Conservation (phyloP, 2,888 invertebrate genomes). For the Ethmia dodecea region DNA sequence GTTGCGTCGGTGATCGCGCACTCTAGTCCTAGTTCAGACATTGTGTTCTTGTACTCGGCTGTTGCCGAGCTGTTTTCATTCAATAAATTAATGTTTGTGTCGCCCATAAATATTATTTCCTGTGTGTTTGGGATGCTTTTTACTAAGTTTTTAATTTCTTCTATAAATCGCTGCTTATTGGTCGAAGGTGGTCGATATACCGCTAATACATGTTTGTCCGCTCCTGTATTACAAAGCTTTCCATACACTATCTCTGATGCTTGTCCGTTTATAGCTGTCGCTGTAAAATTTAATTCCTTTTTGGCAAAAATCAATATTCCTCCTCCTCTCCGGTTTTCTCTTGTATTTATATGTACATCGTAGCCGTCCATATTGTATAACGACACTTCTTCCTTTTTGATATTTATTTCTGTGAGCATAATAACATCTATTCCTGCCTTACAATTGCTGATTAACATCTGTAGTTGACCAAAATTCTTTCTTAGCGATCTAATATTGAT, state of each 20-base stretch:
- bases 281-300: neutral
- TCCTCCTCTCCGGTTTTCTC: constrained; percentile 7
- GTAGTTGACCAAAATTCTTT: constrained; percentile 7
- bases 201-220: constrained; percentile 1
- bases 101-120: constrained; percentile 3
- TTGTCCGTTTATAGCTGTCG: neutral
- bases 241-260: neutral
- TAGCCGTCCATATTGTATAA: constrained; percentile 6
- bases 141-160: constrained; percentile 1
- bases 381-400: constrained; percentile 1
- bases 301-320: constrained; percentile 2
- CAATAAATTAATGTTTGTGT: constrained; percentile 1
- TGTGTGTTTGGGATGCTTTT: neutral
- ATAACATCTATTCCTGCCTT: constrained; percentile 1
- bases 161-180: constrained; percentile 3
- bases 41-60: neutral
- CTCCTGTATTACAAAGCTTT: neutral
- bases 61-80: neutral
- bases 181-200: constrained; percentile 6
- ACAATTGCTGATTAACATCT: neutral
- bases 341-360: neutral
- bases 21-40: constrained; percentile 4
- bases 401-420: constrained; percentile 8
- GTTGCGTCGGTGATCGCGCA: constrained; percentile 1
- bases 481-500: constrained; percentile 10